These are phyloP conservation scores for Scomber colias DNA, from an alignment of 2,113 vertebrate species.

Conservation along the genomic window DNA sequence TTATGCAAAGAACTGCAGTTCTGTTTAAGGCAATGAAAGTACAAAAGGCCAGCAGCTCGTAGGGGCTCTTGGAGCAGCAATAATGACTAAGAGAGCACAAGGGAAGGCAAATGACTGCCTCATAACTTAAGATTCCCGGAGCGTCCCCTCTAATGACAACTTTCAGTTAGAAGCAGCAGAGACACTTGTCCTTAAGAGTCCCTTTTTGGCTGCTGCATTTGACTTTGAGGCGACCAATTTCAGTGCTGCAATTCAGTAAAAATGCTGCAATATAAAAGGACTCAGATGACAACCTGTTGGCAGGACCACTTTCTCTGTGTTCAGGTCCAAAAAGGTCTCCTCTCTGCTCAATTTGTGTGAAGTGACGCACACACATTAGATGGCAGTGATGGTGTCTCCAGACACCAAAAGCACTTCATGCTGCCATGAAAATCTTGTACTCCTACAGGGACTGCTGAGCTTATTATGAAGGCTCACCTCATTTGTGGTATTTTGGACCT, in stretches of 20 bases:
- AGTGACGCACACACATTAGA: neutral
- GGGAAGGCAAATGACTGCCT: conserved; percentile 33
- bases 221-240: conserved; percentile 25
- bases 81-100: conserved; percentile 37
- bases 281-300: neutral
- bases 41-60: conserved; percentile 21
- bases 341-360: neutral
- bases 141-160: conserved; percentile 21
- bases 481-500: neutral
- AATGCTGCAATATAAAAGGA: neutral
- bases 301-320: neutral
- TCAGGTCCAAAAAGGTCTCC: neutral
- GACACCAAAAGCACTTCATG: neutral
- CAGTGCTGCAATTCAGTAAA: neutral
- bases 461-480: neutral
- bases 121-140: conserved; percentile 39
- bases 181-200: conserved; percentile 8
- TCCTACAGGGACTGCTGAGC: neutral
- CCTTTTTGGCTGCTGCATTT: neutral
- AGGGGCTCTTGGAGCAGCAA: conserved; percentile 9
- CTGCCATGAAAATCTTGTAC: neutral
- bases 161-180: conserved; percentile 13
- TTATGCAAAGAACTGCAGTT: conserved; percentile 25
- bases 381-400: neutral
- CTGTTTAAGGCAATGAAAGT: conserved; percentile 14